Evolutionary conservation across 2,113 vertebrate genomes (phyloP).

Genomic region (Edolisoma coerulescens): DNA sequence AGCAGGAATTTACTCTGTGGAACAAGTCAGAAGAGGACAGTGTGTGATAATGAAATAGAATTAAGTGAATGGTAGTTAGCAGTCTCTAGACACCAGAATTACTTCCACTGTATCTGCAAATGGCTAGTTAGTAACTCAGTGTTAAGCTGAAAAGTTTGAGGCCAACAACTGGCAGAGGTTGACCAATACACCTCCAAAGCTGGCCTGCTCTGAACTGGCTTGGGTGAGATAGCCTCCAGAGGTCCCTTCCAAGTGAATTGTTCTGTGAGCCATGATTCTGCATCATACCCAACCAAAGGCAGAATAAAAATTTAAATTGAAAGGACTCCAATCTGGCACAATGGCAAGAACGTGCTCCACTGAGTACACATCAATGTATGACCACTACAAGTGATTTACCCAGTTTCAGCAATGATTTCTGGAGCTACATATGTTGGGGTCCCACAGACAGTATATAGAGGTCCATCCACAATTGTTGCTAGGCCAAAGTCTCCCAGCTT

Average conservation of each 20-base stretch:
- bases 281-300: neutral
- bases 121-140: neutral
- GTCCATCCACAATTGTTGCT: constrained; percentile 92
- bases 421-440: constrained; percentile 98
- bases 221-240: neutral
- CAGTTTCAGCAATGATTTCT: constrained; percentile 94
- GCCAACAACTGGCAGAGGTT: neutral
- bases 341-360: neutral
- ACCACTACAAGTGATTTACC: constrained; percentile 72
- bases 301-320: neutral
- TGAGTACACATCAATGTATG: neutral
- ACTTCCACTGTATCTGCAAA: neutral
- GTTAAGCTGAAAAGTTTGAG: neutral
- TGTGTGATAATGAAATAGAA: neutral
- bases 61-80: neutral
- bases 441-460: constrained; percentile 92
- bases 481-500: constrained; percentile 96
- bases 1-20: neutral
- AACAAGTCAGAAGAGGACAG: neutral
- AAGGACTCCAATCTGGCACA: neutral
- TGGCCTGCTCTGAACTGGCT: neutral
- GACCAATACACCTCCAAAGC: neutral
- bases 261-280: neutral
- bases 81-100: neutral
- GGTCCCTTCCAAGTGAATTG: neutral